Evolutionary conservation across 2,797 vertebrate species (phyloP), one percentile per base, ranked within the genome.

Genomic region (Macropodus opercularis): DNA sequence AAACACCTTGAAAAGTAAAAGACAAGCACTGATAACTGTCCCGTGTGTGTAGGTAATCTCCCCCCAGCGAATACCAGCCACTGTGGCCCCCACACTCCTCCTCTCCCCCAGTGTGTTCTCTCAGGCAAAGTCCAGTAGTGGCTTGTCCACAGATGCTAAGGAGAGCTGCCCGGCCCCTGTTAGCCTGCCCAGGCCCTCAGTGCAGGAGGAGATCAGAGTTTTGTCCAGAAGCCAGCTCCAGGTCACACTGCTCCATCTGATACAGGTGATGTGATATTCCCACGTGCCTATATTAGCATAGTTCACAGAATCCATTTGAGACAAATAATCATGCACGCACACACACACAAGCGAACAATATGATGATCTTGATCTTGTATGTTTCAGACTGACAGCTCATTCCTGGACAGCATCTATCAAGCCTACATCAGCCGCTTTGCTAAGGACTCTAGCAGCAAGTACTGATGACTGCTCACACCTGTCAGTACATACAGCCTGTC

Each of bases 341-440:
- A 13, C 49, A 13, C 49, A 38, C 19, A 3, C n/a, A 49, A 21
- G 40, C 14, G 3, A 24, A 21, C 35, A 26, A 12, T 15, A 3
- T 44, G 29, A 50, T 61, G 44, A 54, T 63, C 27, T 24, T 46
- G 14, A n/a, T n/a, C 34, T 55, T 54, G 23, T 87, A 26, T 85
- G 8, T 91, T 90, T 91, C 93, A 98, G 96, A 95, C 92, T 0
- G 96, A 98, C 27, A 78, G 92, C 79, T 94, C 91, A 69, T 98
- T 98, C 91, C 77, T 98, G 79, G 95, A 95, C 76, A 93, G 90
- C 51, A 96, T 98, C 91, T 96, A 98, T 7, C 92, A 97, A 75
- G 91, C 95, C 1, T 98, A 98, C 84, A 77, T 94, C 81, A 91
- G 93, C 81, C 91, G 90, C 4, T 81, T 92, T 48, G 81, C 91